Conservation (phyloP, 2,888 invertebrate species). For the Abrostola tripartita region DNA sequence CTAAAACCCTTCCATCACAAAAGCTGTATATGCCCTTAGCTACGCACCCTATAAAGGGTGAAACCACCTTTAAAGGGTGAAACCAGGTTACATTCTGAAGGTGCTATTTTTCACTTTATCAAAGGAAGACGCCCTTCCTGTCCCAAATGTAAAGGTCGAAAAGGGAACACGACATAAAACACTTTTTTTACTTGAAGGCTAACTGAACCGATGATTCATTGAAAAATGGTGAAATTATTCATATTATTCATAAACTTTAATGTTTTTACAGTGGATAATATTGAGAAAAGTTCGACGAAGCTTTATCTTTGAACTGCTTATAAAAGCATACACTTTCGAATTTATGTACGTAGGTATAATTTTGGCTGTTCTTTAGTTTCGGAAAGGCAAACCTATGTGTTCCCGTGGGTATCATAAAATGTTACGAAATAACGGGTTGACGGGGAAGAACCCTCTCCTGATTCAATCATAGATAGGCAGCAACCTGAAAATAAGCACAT, state of each 20-base stretch:
- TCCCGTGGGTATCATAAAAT: conserved; percentile 1
- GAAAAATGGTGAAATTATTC: conserved; percentile 62
- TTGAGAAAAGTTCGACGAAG: conserved; percentile 32
- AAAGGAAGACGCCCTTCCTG: conserved; percentile 82
- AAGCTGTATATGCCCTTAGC: conserved; percentile 63
- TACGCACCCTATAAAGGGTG: conserved; percentile 46
- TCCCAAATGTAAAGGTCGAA: conserved; percentile 78
- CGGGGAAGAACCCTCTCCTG: neutral
- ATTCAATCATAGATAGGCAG: conserved; percentile 6
- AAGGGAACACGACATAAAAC: conserved; percentile 78
- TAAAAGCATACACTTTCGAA: neutral
- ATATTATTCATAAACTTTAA: conserved; percentile 53
- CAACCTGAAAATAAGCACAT: conserved; percentile 1
- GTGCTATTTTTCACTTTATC: conserved; percentile 85
- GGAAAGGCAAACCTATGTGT: neutral
- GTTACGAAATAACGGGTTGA: neutral
- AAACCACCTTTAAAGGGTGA: conserved; percentile 63
- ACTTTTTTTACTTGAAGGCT: conserved; percentile 71
- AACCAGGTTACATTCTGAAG: conserved; percentile 74
- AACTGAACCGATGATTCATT: conserved; percentile 65
- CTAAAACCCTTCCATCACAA: conserved; percentile 62
- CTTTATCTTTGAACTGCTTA: conserved; percentile 17
- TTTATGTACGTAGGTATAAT: neutral
- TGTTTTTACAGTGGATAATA: conserved; percentile 37
- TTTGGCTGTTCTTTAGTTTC: neutral